Conservation (phyloP, 2,888 invertebrate species). For the Beris chalybata region DNA sequence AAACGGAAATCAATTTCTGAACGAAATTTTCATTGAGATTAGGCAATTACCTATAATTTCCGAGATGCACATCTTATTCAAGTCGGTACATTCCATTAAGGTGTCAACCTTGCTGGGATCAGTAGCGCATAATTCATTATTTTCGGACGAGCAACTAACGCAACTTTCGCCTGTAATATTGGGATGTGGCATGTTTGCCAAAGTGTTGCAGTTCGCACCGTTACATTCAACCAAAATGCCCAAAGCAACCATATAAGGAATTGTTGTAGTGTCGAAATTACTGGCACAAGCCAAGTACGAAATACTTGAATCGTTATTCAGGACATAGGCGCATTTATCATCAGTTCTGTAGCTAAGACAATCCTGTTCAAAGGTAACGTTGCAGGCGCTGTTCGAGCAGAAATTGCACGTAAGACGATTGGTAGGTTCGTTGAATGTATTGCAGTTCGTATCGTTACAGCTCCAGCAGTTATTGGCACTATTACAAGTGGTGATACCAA, state of each 20-base stretch:
- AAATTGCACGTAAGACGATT: slow-evolving; percentile 22
- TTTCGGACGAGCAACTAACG: slow-evolving; percentile 9
- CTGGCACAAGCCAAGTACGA: slow-evolving; percentile 16
- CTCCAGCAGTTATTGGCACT: slow-evolving; percentile 2
- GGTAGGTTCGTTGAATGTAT: slow-evolving; percentile 5
- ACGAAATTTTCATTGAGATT: neutral
- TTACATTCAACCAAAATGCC: slow-evolving; percentile 23
- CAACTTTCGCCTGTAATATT: neutral
- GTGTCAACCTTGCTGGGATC: slow-evolving; percentile 2
- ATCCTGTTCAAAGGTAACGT: neutral
- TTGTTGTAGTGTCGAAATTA: slow-evolving; percentile 9
- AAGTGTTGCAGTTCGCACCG: slow-evolving; percentile 22
- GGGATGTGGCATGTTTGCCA: neutral
- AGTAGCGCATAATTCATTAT: slow-evolving; percentile 23
- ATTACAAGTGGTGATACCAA: slow-evolving; percentile 12
- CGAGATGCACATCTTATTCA: slow-evolving; percentile 11
- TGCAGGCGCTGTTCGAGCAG: slow-evolving; percentile 13
- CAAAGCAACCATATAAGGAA: slow-evolving; percentile 14
- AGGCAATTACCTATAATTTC: slow-evolving; percentile 15
- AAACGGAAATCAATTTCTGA: neutral
- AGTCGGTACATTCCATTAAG: slow-evolving; percentile 3
- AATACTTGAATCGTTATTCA: slow-evolving; percentile 6
- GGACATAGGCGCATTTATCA: slow-evolving; percentile 19
- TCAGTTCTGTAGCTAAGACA: slow-evolving; percentile 14
- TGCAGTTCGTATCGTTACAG: slow-evolving; percentile 9